phyloP scores from a whole-genome alignment of 2,888 invertebrate genomes.

The Euzetes globulus region DNA sequence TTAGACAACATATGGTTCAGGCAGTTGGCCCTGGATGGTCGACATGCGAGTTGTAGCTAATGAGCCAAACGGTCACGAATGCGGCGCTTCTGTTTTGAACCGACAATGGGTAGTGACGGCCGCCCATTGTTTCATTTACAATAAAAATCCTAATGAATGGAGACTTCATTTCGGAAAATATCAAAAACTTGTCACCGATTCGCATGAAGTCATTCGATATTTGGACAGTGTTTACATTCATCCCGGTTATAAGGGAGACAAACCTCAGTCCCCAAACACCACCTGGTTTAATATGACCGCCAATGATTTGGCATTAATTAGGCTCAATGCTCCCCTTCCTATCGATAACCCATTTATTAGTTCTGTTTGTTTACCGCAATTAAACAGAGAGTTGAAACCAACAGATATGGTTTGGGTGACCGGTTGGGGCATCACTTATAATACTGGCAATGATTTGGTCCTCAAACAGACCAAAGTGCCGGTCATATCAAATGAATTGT shows the following conservation, averaged over 20 bases:
- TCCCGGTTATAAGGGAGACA: constrained; percentile 32
- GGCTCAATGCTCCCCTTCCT: constrained; percentile 40
- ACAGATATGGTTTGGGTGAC: constrained; percentile 38
- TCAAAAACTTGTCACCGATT: constrained; percentile 38
- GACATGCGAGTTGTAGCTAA: constrained; percentile 33
- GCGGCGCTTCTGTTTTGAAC: constrained; percentile 40
- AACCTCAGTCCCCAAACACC: background rate
- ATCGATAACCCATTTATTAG: constrained; percentile 22
- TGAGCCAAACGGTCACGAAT: constrained; percentile 40
- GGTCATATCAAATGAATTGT: constrained; percentile 37
- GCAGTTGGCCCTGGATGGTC: constrained; percentile 41
- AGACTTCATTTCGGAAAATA: constrained; percentile 40
- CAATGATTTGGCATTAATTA: constrained; percentile 40
- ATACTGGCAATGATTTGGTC: constrained; percentile 38
- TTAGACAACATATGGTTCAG: background rate
- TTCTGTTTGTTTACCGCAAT: constrained; percentile 38
- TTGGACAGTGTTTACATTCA: constrained; percentile 38
- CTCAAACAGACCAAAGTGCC: constrained; percentile 40
- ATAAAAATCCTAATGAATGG: constrained; percentile 33
- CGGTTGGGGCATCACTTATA: constrained; percentile 41
- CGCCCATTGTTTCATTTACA: constrained; percentile 39
- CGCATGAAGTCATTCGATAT: constrained; percentile 40
- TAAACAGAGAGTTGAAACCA: constrained; percentile 1
- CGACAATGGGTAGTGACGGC: constrained; percentile 41
- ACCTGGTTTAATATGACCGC: constrained; percentile 38